Conservation (phyloP, 2,797 vertebrate genomes). For the Thalassophryne amazonica region DNA sequence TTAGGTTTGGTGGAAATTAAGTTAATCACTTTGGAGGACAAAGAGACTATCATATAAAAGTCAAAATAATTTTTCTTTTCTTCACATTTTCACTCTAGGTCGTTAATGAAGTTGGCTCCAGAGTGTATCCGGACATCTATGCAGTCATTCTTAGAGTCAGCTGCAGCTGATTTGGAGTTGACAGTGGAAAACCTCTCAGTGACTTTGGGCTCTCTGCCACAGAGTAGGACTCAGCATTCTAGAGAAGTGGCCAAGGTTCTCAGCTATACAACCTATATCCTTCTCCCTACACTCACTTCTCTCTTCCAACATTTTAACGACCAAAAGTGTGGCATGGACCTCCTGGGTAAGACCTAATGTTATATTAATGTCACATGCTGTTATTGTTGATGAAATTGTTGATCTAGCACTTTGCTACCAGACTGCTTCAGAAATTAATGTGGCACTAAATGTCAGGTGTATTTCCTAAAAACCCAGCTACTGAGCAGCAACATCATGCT, state of each 20-base stretch:
- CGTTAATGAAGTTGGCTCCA: conserved; percentile 82
- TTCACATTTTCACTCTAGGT: conserved; percentile 59
- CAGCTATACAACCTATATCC: conserved; percentile 84
- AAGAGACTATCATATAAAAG: no score
- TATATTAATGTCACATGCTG: background rate
- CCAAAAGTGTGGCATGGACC: conserved; percentile 83
- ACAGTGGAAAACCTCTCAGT: conserved; percentile 83
- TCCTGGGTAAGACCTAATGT: conserved; percentile 80
- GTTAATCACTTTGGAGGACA: no score
- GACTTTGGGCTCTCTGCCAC: conserved; percentile 81
- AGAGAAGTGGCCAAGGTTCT: conserved; percentile 84
- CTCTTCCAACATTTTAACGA: conserved; percentile 88
- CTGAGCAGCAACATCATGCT: no score
- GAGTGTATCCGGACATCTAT: conserved; percentile 82
- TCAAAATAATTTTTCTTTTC: background rate
- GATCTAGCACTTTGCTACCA: no score
- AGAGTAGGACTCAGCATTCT: conserved; percentile 78
- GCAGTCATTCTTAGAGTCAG: conserved; percentile 86
- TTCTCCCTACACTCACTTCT: conserved; percentile 90
- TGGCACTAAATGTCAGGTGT: no score
- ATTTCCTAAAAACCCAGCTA: no score
- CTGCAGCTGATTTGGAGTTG: conserved; percentile 88
- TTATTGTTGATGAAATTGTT: no score
- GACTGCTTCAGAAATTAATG: no score
- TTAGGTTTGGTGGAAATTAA: no score